phyloP scores from a whole-genome alignment of 2,113 vertebrate species.

The Columba janthina region DNA sequence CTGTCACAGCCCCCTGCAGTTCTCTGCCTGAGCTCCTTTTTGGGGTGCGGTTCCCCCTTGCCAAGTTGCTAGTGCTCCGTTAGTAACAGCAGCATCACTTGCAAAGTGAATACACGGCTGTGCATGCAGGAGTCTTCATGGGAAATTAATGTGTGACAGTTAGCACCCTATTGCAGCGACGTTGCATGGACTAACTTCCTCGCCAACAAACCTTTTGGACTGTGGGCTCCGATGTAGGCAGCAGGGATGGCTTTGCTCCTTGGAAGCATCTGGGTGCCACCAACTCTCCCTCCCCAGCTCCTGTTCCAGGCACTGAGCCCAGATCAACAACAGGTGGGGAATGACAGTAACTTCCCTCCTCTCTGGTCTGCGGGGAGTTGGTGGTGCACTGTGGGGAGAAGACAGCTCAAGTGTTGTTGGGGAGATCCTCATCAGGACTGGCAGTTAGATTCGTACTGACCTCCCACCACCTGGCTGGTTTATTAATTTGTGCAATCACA shows the following conservation, averaged over 20 bases:
- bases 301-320: not conserved
- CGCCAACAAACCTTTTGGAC: not conserved
- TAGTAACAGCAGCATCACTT: not conserved
- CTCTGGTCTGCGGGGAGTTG: not conserved
- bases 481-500: not conserved
- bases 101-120: not conserved
- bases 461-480: not conserved
- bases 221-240: not conserved
- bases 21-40: not conserved
- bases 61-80: fast-evolving
- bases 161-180: not conserved
- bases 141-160: not conserved
- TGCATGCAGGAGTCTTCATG: not conserved
- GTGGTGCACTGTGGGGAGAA: fast-evolving
- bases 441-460: not conserved
- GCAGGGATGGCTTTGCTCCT: not conserved
- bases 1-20: fast-evolving
- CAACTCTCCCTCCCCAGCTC: not conserved
- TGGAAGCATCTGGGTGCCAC: not conserved
- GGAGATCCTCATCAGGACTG: not conserved
- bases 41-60: not conserved
- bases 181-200: fast-evolving
- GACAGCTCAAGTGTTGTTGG: not conserved
- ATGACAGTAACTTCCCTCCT: not conserved
- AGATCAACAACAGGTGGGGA: not conserved